Percentiles rank a stretch among this genome's conserved stretches.
phyloP scores from a whole-genome alignment of 2,888 invertebrate species.

The Macrophya annulata region DNA sequence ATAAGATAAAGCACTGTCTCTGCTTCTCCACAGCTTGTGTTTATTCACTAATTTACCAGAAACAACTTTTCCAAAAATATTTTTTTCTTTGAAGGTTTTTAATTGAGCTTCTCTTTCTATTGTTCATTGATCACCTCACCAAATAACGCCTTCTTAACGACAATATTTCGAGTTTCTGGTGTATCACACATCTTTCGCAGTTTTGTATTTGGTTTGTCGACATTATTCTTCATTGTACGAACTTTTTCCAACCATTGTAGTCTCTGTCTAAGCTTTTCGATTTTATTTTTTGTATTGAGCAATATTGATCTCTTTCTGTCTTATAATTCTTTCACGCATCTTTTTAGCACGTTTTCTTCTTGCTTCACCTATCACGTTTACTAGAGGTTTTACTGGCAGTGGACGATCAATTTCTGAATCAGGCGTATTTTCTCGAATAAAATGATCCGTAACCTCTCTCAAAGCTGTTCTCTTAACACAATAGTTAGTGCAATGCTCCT shows the following conservation, averaged over 20 bases:
- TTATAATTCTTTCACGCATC: too few species aligned
- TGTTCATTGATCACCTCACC: slow-evolving; percentile 57
- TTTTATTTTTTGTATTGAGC: too few species aligned
- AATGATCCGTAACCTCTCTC: too few species aligned
- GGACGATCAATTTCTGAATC: too few species aligned
- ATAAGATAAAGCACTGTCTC: slow-evolving; percentile 60
- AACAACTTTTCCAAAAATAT: slow-evolving; percentile 53
- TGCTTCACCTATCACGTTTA: too few species aligned
- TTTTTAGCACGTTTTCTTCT: too few species aligned
- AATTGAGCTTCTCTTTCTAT: slow-evolving; percentile 55
- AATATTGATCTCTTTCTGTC: too few species aligned
- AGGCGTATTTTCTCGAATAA: too few species aligned
- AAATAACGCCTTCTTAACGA: slow-evolving; percentile 54
- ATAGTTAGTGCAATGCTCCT: too few species aligned
- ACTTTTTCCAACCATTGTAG: background rate
- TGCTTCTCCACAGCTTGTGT: slow-evolving; percentile 47
- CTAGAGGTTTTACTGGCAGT: too few species aligned
- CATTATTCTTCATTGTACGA: background rate
- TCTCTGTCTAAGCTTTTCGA: background rate
- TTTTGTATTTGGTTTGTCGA: background rate
- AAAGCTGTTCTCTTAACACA: too few species aligned
- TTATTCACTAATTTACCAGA: slow-evolving; percentile 56
- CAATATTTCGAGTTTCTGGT: background rate
- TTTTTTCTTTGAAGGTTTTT: slow-evolving; percentile 56
- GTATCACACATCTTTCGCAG: background rate